These are phyloP conservation scores for Syrphus vitripennis DNA, from an alignment of 2,888 invertebrate genomes.

Conservation along the genomic window DNA sequence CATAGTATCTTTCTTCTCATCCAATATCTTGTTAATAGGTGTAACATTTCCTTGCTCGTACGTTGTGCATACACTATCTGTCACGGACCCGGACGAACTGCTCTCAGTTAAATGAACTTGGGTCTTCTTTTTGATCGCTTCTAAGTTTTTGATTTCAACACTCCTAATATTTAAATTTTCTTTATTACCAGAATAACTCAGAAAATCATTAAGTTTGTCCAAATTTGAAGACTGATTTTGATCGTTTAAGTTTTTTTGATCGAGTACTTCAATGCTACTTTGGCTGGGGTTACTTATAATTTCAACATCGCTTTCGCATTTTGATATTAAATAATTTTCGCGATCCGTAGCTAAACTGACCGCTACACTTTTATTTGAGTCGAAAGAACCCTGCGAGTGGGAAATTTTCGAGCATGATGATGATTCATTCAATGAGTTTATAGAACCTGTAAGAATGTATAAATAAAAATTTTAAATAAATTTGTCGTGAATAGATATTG, in stretches of 20 bases:
- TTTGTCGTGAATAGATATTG: neutral
- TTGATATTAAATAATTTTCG: conserved; percentile 77
- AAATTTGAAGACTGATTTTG: conserved; percentile 81
- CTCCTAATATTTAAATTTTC: neutral
- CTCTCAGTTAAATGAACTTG: conserved; percentile 83
- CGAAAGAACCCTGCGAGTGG: conserved; percentile 79
- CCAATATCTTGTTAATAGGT: neutral
- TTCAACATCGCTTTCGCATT: conserved; percentile 86
- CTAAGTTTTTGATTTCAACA: neutral
- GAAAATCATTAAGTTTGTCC: conserved; percentile 81
- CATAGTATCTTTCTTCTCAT: conserved; percentile 21
- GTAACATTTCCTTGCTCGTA: conserved; percentile 81
- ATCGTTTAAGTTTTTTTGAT: conserved; percentile 82
- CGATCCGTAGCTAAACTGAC: conserved; percentile 80
- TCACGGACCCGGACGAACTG: conserved; percentile 85
- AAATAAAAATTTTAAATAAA: neutral
- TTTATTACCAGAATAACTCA: neutral
- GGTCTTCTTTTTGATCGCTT: conserved; percentile 25
- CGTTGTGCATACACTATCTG: conserved; percentile 84
- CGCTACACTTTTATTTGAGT: conserved; percentile 80
- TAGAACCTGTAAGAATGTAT: conserved; percentile 78
- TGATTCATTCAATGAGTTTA: conserved; percentile 80
- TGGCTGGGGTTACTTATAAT: conserved; percentile 87
- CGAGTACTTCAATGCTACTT: conserved; percentile 86
- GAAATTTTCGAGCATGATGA: conserved; percentile 81